Evolutionary conservation across 2,797 vertebrate species (phyloP).

Genomic region (Tragelaphus oryx): DNA sequence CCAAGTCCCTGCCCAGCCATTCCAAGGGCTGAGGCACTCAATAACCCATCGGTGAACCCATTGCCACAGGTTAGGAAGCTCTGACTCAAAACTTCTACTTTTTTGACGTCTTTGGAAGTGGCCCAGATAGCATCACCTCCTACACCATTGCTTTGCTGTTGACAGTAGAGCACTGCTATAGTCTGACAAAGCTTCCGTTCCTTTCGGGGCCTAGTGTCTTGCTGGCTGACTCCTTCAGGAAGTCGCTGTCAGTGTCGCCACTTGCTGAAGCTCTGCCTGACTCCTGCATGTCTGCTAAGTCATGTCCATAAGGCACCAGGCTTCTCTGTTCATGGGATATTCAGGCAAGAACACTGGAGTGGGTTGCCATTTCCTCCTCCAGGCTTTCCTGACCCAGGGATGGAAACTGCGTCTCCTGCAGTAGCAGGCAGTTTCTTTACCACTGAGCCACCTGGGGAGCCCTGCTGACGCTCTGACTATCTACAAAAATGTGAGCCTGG

Average conservation of each 20-base stretch:
- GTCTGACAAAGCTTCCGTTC: background rate
- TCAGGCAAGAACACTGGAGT: background rate
- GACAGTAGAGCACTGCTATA: background rate
- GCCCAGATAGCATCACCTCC: background rate
- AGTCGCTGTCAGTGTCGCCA: background rate
- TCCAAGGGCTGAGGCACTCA: background rate
- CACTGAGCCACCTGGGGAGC: background rate
- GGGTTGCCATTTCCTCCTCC: background rate
- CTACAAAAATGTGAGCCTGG: background rate
- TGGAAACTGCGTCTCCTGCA: rapidly evolving
- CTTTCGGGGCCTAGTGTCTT: background rate
- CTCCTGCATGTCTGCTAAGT: background rate
- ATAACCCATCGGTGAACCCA: background rate
- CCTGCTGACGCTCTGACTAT: background rate
- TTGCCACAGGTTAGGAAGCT: background rate
- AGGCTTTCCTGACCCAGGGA: background rate
- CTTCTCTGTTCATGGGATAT: background rate
- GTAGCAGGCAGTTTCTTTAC: background rate
- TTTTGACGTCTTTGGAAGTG: background rate
- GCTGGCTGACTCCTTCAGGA: background rate
- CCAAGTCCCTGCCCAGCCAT: background rate
- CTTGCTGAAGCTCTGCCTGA: background rate
- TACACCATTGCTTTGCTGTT: background rate
- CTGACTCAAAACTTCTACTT: background rate
- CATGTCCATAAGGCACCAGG: background rate